Base-by-base conservation (phyloP, 1,140 invertebrate genomes). In the Anoplolepis gracilipes region DNA sequence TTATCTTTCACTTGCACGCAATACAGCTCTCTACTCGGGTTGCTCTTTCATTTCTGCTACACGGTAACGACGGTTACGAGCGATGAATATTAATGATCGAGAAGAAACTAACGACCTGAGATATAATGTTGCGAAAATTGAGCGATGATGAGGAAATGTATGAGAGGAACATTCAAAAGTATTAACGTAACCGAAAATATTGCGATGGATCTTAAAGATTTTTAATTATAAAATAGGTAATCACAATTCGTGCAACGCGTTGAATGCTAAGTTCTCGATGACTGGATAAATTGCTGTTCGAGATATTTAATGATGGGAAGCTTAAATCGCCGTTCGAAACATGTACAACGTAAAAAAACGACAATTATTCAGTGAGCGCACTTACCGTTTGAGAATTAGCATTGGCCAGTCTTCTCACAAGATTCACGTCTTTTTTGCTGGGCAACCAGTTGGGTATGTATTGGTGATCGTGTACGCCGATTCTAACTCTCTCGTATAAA, bases 381-480 rank as follows among this genome's bases (percentile, higher is more conserved):
- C 92, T 92, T 81, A 95, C 95, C 93, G 79, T 91, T 87, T 91
- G 89, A 1, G 90, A 67, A 10, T 42, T 84, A 3, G 81, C 59
- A 11, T 91, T 86, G 19, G 82, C 55, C 6, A 94, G 82, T 39
- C 75, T 91, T 75, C 86, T 93, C 1, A 95, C 73, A 0, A 75
- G 61, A 42, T 92, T 87, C 5, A 92, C 87, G 55, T 95, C 94
- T 30, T 92, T 92, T 33, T 93, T 92, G 16, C 92, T 93, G 0
- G 95, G 95, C 6, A 95, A 42, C 95, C 95, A 95, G 61, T 94
- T 95, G 0, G 94, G 94, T 64, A 95, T 93, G 72, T 94, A 95
- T 64, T 95, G 95, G 75, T 95, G 90, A 28, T 95, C 91, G 22
- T 93, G 85, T 0, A 95, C 90, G 0, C 93, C 93, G 28, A 93